Evolutionary conservation across 2,797 vertebrate species (phyloP), one percentile per base, ranked within the genome.

Genomic region (Danio jaintianensis): DNA sequence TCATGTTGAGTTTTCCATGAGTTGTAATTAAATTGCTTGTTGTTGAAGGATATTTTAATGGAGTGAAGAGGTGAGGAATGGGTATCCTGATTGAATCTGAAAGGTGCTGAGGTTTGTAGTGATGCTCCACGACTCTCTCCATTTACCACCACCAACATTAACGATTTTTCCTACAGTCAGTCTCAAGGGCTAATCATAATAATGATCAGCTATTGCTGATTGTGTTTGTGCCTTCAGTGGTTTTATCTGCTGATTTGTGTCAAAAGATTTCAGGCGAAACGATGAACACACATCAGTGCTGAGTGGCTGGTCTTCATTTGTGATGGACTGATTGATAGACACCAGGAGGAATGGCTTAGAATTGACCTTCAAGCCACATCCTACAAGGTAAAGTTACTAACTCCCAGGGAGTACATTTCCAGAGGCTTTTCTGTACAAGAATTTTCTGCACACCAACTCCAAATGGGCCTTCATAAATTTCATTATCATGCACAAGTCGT

Each of bases 1-100:
- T 85, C 70, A 69, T 84, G 38, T 72, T 71, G 75, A n/a, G 8
- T 75, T 78, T 75, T 58, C 82, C 78, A 83, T 88, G 87, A 83
- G 75, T 85, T 86, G 81, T 78, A 88, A 90, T 91, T 86, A 80
- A 82, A 84, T 58, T 62, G 72, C 80, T 88, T 83, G 84, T 88
- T 88, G 85, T 80, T 86, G 66, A 75, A 77, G 85, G 84, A 83
- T 79, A 59, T 83, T 83, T 82, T 86, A 85, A 88, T 84, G 83
- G 64, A 83, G 52, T 82, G 78, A 52, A 15, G 72, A 83, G 63
- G 73, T 67, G 83, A 77, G 82, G 48, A 82, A 70, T 62, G 59
- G 70, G 48, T 20, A 62, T 67, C 55, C 72, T 80, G 56, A 84
- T 83, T 79, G 74, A 13, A 61, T 84, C 83, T 79, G 81, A 63